Evolutionary conservation across 2,113 vertebrate genomes (phyloP).

Genomic region (Myiopsitta monachus): DNA sequence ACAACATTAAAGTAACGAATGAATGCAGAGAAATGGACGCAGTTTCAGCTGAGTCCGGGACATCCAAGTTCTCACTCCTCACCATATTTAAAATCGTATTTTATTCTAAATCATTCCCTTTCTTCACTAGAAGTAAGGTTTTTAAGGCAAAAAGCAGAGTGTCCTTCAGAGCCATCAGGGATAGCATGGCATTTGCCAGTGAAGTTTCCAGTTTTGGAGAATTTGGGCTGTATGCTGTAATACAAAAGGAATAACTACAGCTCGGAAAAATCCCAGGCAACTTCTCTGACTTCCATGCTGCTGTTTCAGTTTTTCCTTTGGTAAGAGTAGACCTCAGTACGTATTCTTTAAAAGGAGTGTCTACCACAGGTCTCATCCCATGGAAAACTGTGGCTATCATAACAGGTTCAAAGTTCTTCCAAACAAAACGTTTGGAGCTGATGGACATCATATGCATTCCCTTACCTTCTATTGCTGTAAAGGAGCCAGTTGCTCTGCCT

Average conservation of each 20-base stretch:
- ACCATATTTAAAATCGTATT: background rate
- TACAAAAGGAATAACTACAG: background rate
- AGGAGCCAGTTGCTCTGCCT: background rate
- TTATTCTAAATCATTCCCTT: background rate
- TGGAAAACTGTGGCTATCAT: background rate
- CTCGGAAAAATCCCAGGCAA: background rate
- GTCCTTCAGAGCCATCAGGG: accelerated
- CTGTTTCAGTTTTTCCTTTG: background rate
- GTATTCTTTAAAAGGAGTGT: background rate
- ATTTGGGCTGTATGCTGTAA: background rate
- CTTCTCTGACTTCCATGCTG: background rate
- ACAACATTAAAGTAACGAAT: background rate
- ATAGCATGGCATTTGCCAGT: background rate
- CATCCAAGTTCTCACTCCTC: background rate
- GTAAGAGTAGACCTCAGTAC: background rate
- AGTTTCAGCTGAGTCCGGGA: background rate
- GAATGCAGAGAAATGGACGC: accelerated
- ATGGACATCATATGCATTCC: background rate
- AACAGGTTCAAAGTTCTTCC: background rate
- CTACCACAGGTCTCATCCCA: background rate
- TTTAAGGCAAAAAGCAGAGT: background rate
- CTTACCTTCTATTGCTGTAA: background rate
- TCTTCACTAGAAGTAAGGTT: background rate
- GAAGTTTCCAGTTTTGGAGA: background rate
- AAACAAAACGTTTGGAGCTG: background rate